These are phyloP conservation scores for Scaptomyza hsui DNA, from an alignment of 1,140 invertebrate genomes.

Conservation along the genomic window DNA sequence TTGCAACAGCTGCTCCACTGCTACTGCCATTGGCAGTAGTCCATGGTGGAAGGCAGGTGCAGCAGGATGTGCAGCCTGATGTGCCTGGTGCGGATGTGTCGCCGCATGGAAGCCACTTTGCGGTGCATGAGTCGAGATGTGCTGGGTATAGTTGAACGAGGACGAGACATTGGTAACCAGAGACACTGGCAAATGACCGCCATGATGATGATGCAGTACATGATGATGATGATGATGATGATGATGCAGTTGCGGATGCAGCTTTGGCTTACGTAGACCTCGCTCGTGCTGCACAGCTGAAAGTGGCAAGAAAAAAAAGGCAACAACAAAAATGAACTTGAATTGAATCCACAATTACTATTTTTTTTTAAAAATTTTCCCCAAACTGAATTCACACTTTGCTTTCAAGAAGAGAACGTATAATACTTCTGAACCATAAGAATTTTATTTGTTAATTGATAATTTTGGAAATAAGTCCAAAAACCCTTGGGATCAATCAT, in stretches of 20 bases:
- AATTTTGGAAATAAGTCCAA: too few relatives aligned
- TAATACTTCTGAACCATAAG: too few relatives aligned
- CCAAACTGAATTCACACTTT: too few relatives aligned
- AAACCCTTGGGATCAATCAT: too few relatives aligned
- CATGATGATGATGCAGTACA: constrained; percentile 68
- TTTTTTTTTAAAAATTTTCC: too few relatives aligned
- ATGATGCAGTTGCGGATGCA: constrained; percentile 84
- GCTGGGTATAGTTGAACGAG: constrained; percentile 81
- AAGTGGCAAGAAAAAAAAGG: too few relatives aligned
- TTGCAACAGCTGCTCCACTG: constrained; percentile 44
- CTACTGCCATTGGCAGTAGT: constrained; percentile 20
- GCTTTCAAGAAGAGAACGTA: too few relatives aligned
- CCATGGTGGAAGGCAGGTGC: constrained; percentile 65
- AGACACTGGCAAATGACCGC: constrained; percentile 69
- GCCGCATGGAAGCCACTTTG: constrained; percentile 35
- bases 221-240: constrained; percentile 75
- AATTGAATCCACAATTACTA: too few relatives aligned
- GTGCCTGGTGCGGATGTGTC: constrained; percentile 34
- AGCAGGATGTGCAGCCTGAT: constrained; percentile 22
- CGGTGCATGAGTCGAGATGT: constrained; percentile 75
- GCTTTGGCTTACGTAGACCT: constrained; percentile 95
- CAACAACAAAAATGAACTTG: too few relatives aligned
- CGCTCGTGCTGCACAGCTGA: constrained; percentile 98
- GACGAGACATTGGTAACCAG: constrained; percentile 81
- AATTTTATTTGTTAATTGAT: too few relatives aligned